Percentiles rank a stretch among this genome's conserved stretches.
phyloP scores from a whole-genome alignment of 2,113 vertebrate species.

The Buteo buteo region DNA sequence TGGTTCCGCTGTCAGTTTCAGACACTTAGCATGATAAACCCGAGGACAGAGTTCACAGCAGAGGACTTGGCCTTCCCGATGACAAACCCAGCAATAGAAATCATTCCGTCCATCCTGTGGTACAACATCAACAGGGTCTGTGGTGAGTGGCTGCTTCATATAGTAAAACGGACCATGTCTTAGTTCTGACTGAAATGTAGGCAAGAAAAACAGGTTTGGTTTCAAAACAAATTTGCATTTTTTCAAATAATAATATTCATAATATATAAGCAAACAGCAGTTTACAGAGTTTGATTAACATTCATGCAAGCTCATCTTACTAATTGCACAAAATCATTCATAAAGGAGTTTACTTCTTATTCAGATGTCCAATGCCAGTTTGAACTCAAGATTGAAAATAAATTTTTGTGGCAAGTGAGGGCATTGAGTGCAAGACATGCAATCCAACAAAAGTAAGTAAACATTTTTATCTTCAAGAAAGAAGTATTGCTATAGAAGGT shows the following conservation, averaged over 20 bases:
- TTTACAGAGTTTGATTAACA: constrained; percentile 39
- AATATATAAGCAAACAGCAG: constrained; percentile 58
- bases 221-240: constrained; percentile 89
- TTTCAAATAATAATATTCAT: constrained; percentile 63
- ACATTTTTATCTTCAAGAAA: background rate
- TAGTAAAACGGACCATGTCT: constrained; percentile 99
- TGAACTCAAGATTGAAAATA: background rate
- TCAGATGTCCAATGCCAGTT: background rate
- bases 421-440: background rate
- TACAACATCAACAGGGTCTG: constrained; percentile 99
- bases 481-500: background rate
- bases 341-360: background rate
- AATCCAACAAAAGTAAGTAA: background rate
- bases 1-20: constrained; percentile 99
- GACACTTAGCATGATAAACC: constrained; percentile 99
- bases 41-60: constrained; percentile 99
- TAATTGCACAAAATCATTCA: constrained; percentile 17
- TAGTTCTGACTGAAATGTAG: constrained; percentile 99
- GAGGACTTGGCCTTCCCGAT: constrained; percentile 99
- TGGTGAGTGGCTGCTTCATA: constrained; percentile 99
- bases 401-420: background rate
- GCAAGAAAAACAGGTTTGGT: constrained; percentile 97
- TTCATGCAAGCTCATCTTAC: constrained; percentile 19
- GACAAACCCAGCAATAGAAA: constrained; percentile 99
- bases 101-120: constrained; percentile 99